Percentiles rank a stretch among this genome's conserved stretches.
Conservation (phyloP, 2,113 vertebrate species). For the Sylvia atricapilla region DNA sequence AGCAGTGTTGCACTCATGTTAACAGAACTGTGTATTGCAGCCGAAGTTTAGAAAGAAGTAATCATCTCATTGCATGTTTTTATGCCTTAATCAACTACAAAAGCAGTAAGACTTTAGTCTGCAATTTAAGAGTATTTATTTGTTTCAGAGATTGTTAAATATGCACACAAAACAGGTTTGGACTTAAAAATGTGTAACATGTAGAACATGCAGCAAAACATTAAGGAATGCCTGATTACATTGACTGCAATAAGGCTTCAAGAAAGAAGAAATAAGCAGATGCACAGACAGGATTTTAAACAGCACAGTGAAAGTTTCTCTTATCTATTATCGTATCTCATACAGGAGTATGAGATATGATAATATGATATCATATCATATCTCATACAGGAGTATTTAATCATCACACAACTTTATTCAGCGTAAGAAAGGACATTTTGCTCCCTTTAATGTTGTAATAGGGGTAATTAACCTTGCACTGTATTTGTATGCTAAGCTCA, state of each 20-base stretch:
- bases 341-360: not conserved
- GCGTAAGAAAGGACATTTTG: not conserved
- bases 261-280: not conserved
- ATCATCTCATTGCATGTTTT: not conserved
- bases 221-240: not conserved
- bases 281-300: not conserved
- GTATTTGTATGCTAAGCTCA: not conserved
- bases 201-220: not conserved
- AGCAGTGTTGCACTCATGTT: accelerated
- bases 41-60: not conserved
- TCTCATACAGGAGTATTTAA: not conserved
- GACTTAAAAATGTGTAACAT: not conserved
- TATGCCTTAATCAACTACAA: not conserved
- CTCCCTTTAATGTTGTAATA: not conserved
- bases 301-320: not conserved
- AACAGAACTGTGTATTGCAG: not conserved
- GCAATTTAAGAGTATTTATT: not conserved
- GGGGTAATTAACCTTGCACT: slow-evolving; percentile 24
- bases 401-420: not conserved
- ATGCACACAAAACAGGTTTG: not conserved
- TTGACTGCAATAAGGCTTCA: not conserved
- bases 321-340: not conserved
- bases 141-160: not conserved
- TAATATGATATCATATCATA: not conserved
- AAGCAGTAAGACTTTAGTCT: not conserved